These are phyloP conservation scores for Chouioia cunea DNA, from an alignment of 2,888 invertebrate species.

Conservation along the genomic window DNA sequence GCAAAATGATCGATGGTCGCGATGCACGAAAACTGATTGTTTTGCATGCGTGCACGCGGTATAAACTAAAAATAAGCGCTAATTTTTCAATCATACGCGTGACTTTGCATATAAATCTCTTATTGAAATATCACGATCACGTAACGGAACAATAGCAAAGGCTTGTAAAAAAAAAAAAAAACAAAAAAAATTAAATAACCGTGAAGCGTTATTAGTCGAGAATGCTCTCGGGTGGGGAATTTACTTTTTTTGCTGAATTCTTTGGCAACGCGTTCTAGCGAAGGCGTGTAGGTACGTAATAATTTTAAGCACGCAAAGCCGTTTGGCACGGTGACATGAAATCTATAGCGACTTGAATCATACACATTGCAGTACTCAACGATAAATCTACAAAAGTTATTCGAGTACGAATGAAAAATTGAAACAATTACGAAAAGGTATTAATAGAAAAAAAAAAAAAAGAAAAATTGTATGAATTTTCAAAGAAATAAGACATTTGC, in stretches of 20 bases:
- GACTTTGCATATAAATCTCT: too few species aligned
- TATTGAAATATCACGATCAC: too few species aligned
- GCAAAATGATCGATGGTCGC: too few species aligned
- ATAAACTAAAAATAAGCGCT: too few species aligned
- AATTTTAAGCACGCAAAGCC: slow-evolving; percentile 40
- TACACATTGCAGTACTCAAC: neutral
- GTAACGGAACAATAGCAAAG: too few species aligned
- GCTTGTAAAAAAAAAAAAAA: neutral
- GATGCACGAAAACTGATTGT: too few species aligned
- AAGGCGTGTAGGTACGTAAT: slow-evolving; percentile 18
- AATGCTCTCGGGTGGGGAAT: neutral
- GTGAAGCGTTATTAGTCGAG: slow-evolving; percentile 10
- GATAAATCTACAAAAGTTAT: neutral
- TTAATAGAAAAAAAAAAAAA: too few species aligned
- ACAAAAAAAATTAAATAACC: slow-evolving; percentile 1
- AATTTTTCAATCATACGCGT: too few species aligned
- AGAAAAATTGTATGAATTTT: too few species aligned
- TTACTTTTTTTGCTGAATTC: slow-evolving; percentile 10
- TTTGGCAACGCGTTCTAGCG: neutral
- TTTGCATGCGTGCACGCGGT: too few species aligned
- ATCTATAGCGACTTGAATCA: slow-evolving; percentile 19
- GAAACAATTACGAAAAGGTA: neutral
- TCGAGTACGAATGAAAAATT: neutral
- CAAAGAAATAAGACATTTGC: neutral
- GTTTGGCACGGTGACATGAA: slow-evolving; percentile 42